Conservation (phyloP, 2,113 vertebrate genomes). For the Herpetotheres cachinnans region DNA sequence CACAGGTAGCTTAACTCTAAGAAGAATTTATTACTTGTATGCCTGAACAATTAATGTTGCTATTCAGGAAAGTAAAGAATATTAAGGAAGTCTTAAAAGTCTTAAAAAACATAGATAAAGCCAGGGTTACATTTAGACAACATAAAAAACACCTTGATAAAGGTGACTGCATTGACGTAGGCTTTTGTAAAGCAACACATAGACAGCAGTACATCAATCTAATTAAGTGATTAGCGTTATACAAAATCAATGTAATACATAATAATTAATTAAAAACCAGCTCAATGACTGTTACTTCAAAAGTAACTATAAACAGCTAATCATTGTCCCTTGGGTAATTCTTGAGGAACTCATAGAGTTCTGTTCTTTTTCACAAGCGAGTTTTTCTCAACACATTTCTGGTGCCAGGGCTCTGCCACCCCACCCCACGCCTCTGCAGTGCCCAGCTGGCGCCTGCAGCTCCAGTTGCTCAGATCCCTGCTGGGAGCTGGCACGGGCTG, state of each 20-base stretch:
- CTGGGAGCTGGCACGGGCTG: not conserved
- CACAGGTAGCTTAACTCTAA: not conserved
- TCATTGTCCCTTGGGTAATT: not conserved
- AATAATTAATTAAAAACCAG: not conserved
- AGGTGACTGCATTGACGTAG: not conserved
- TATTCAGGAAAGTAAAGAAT: not conserved
- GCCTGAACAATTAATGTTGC: not conserved
- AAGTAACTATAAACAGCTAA: not conserved
- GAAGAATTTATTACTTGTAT: not conserved
- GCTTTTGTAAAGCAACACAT: not conserved
- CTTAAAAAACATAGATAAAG: not conserved
- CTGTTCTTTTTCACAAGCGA: not conserved
- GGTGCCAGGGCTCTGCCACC: not conserved
- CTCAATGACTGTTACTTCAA: not conserved
- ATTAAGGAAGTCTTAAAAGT: not conserved
- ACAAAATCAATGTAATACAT: not conserved
- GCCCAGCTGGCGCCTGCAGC: not conserved
- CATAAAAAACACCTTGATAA: not conserved
- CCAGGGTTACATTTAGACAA: not conserved
- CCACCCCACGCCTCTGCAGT: accelerated
- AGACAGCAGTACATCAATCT: not conserved
- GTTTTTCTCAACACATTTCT: accelerated
- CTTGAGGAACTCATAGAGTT: not conserved
- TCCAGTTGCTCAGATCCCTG: not conserved
- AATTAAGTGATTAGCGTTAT: not conserved